Percentiles rank a stretch among this genome's conserved stretches.
Evolutionary conservation across 2,888 invertebrate genomes (phyloP).

Genomic region (Gibbula magus): DNA sequence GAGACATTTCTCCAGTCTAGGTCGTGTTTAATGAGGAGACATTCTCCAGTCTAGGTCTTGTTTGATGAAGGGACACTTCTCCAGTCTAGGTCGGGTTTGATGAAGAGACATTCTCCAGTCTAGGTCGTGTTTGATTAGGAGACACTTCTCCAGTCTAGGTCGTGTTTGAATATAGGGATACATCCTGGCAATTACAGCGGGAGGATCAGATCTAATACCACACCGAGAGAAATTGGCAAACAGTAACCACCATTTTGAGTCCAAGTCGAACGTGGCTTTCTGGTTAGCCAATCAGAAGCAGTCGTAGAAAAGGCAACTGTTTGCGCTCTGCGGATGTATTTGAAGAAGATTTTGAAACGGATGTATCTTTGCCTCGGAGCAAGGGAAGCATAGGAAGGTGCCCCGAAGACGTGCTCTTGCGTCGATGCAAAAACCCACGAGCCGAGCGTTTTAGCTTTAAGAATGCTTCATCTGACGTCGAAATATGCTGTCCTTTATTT

Average conservation of each 20-base stretch:
- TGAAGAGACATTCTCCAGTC: neutral
- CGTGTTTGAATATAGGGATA: neutral
- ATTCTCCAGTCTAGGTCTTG: no score
- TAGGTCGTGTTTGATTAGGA: neutral
- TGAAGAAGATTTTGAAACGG: neutral
- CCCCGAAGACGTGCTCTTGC: neutral
- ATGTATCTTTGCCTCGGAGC: neutral
- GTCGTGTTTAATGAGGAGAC: no score
- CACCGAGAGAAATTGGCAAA: conserved; percentile 1
- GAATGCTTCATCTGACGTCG: neutral
- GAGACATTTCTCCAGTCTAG: no score
- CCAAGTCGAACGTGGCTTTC: conserved; percentile 7
- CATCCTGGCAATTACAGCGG: neutral
- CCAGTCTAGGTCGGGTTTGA: no score
- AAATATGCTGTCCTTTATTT: neutral
- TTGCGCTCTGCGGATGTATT: neutral
- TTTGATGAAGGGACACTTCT: no score
- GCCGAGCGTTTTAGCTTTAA: neutral
- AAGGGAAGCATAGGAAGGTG: neutral
- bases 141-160: neutral
- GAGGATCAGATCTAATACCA: neutral
- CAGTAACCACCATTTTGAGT: conserved; percentile 1
- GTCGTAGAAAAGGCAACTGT: neutral
- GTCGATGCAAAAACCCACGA: neutral
- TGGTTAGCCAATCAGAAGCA: neutral